Evolutionary conservation across 2,113 vertebrate genomes (phyloP), one percentile per base, ranked within the genome.

Genomic region (Eolophus roseicapilla): DNA sequence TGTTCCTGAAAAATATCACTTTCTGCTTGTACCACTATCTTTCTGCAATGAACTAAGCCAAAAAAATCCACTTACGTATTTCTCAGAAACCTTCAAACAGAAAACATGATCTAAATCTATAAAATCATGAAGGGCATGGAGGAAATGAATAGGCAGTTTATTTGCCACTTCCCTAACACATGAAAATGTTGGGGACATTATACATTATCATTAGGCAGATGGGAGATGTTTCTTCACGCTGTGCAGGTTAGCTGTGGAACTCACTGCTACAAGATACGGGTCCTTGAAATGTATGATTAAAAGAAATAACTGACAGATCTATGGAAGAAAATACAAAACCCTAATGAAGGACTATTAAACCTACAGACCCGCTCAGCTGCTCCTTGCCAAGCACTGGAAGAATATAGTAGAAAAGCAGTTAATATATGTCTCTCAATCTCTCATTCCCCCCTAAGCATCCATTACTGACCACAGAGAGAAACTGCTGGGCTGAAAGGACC

Each of bases 1-100:
- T 67, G 63, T 82, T 82, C 97, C 98, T 73, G 82, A 88, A 82
- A 98, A 98, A 63, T 92, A 96, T 3, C 64, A 95, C 8, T 76
- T 97, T 74, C 90, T 97, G 62, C 92, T 93, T 93, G 73, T 94
- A 78, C 92, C 83, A 39, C 35, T 84, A n/a, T 76, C 70, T 86
- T 95, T 96, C 86, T 95, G 95, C 95, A 94, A 70, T 53, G 75
- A 93, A 78, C 55, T 82, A 89, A 77, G 76, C 80, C 80, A 71
- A 90, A 64, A 41, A 92, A 84, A 90, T 64, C 39, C 64, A 84
- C 69, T 80, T 93, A 95, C 12, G 44, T 95, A 87, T 37, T 53
- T 39, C 78, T 84, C 46, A 75, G 41, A 76, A 85, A 14, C 25
- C n/a, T 59, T 93, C 47, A 84, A 35, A 44, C 1, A 57, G n/a